A percentile compares a stretch with the other conserved stretches of the same genome.
Evolutionary conservation across 2,113 vertebrate genomes (phyloP).

Genomic region (Ctenomys sociabilis): DNA sequence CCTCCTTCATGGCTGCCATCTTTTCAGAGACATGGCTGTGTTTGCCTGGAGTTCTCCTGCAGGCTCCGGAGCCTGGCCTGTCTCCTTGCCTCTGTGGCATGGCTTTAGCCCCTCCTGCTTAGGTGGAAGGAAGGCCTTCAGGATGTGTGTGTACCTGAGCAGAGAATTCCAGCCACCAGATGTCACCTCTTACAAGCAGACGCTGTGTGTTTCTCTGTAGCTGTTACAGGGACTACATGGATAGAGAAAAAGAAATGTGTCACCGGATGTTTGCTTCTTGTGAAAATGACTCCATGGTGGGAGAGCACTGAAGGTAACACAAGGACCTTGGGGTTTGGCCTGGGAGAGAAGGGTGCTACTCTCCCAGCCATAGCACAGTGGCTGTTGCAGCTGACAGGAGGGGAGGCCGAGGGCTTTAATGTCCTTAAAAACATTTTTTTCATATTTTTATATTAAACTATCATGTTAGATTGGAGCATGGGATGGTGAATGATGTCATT

Average conservation of each 20-base stretch:
- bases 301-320: slow-evolving; percentile 80
- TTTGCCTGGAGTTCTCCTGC: not conserved
- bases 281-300: not conserved
- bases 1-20: not conserved
- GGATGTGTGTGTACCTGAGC: not conserved
- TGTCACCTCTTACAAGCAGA: slow-evolving; percentile 30
- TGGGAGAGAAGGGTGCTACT: rapidly evolving
- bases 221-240: slow-evolving; percentile 78
- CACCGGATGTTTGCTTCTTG: slow-evolving; percentile 83
- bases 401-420: not conserved
- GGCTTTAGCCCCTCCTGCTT: not conserved
- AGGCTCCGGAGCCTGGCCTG: not conserved
- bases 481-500: not conserved
- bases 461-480: not conserved
- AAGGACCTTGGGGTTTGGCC: not conserved
- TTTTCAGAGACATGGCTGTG: not conserved
- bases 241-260: slow-evolving; percentile 85
- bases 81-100: too few relatives aligned
- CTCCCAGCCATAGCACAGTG: rapidly evolving
- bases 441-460: not conserved
- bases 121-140: not conserved
- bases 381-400: not conserved
- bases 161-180: slow-evolving; percentile 57
- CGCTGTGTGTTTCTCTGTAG: slow-evolving; percentile 72
- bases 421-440: not conserved